Evolutionary conservation across 2,113 vertebrate genomes (phyloP).

Genomic region (Garra rufa): DNA sequence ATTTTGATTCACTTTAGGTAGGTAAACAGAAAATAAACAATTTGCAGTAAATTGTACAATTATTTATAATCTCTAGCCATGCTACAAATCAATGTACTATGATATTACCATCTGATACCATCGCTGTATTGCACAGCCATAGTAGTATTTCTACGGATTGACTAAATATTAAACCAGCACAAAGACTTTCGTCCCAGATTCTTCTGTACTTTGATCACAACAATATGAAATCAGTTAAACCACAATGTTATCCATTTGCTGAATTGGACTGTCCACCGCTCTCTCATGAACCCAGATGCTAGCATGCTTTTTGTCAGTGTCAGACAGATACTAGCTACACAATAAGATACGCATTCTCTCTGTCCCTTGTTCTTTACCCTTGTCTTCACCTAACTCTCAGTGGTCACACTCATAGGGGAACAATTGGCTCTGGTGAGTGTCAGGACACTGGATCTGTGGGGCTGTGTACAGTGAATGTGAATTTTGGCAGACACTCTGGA

Average conservation of each 20-base stretch:
- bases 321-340: background rate
- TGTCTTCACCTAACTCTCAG: conserved; percentile 26
- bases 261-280: background rate
- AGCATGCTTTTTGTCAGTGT: background rate
- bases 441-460: conserved; percentile 12
- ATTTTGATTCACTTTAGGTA: background rate
- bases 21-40: background rate
- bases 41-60: background rate
- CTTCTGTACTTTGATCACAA: conserved; percentile 8
- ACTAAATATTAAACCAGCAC: background rate
- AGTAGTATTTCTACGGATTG: background rate
- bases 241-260: background rate
- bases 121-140: background rate
- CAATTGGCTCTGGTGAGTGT: conserved; percentile 32
- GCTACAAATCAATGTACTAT: background rate
- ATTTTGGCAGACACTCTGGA: conserved; percentile 29
- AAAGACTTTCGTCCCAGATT: background rate
- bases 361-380: background rate
- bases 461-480: conserved; percentile 25
- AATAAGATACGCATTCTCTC: background rate
- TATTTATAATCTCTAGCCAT: background rate
- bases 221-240: background rate
- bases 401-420: conserved; percentile 1
- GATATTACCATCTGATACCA: background rate
- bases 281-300: background rate